phyloP scores from a whole-genome alignment of 1,140 invertebrate species.

The Ooceraea biroi region DNA sequence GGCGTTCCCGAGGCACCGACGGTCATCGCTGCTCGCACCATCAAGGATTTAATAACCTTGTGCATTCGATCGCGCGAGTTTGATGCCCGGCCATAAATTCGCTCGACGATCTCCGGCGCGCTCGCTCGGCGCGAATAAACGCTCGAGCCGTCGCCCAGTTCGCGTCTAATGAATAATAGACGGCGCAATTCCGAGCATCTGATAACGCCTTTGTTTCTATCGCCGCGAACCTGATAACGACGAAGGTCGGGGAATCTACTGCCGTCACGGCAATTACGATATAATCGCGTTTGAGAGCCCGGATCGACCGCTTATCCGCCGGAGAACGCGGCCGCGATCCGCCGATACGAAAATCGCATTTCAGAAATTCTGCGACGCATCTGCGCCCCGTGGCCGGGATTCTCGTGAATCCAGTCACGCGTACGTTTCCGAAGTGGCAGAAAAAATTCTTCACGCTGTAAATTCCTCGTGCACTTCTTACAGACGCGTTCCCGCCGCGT shows the following conservation, averaged over 20 bases:
- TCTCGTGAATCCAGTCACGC: no score
- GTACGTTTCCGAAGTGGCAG: no score
- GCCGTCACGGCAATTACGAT: slow-evolving; percentile 48
- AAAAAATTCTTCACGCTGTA: no score
- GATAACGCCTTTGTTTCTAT: slow-evolving; percentile 60
- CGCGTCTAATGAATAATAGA: slow-evolving; percentile 56
- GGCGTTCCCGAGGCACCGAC: not conserved
- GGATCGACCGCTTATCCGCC: not conserved
- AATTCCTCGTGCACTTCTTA: no score
- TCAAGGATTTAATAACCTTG: slow-evolving; percentile 26
- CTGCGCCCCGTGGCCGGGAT: no score
- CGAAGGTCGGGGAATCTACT: slow-evolving; percentile 51
- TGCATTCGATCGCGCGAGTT: slow-evolving; percentile 21
- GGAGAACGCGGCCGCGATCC: not conserved
- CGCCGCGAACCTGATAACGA: slow-evolving; percentile 39
- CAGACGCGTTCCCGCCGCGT: no score
- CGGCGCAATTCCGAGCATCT: slow-evolving; percentile 49
- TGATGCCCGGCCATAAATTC: slow-evolving; percentile 43
- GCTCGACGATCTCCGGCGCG: slow-evolving; percentile 14
- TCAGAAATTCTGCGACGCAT: slow-evolving; percentile 3
- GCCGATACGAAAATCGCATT: not conserved
- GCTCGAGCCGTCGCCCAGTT: not conserved
- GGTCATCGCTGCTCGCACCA: no score
- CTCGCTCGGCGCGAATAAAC: slow-evolving; percentile 29
- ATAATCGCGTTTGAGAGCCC: slow-evolving; percentile 20